Conservation (phyloP, 2,113 vertebrate genomes). For the Cygnus atratus region DNA sequence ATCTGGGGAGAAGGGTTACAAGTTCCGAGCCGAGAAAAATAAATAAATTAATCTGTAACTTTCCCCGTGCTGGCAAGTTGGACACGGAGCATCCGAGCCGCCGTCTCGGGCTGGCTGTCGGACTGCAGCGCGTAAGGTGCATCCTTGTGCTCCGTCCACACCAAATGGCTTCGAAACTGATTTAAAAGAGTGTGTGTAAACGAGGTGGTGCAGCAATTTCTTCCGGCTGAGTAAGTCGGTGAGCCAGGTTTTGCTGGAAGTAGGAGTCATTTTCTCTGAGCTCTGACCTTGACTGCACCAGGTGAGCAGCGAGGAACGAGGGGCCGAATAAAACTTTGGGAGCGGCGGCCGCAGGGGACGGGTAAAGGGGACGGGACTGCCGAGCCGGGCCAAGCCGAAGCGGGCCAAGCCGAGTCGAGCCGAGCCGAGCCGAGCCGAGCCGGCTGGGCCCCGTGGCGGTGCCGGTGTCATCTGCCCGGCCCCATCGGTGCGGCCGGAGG, state of each 20-base stretch:
- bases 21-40: background rate
- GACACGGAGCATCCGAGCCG: background rate
- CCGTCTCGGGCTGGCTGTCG: background rate
- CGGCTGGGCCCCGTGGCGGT: background rate
- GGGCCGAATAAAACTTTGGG: background rate
- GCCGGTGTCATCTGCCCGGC: background rate
- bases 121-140: constrained; percentile 4
- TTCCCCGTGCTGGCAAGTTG: background rate
- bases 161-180: constrained; percentile 14
- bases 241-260: constrained; percentile 33
- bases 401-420: background rate
- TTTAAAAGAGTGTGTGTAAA: background rate
- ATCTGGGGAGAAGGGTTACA: background rate
- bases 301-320: constrained; percentile 62
- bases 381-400: background rate
- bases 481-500: too few species aligned
- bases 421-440: background rate
- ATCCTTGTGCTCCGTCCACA: background rate
- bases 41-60: background rate
- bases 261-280: constrained; percentile 27
- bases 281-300: constrained; percentile 51
- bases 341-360: background rate
- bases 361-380: too few species aligned
- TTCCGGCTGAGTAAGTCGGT: constrained; percentile 4
- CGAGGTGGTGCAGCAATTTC: constrained; percentile 1